A percentile compares a stretch with the other conserved stretches of the same genome.
phyloP scores from a whole-genome alignment of 2,113 vertebrate species.

The Dicerorhinus sumatrensis region DNA sequence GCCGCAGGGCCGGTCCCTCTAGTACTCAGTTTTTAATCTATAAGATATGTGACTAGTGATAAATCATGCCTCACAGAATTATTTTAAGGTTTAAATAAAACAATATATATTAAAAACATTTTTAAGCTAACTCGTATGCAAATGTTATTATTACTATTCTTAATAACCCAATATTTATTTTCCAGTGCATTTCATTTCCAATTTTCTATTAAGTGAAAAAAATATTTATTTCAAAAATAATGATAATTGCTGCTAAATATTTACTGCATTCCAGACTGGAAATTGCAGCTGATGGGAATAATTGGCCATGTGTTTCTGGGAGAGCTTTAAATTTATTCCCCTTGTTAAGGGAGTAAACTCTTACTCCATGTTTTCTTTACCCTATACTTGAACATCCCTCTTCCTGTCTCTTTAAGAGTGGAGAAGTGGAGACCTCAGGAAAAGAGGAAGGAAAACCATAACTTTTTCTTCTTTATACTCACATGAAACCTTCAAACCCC shows the following conservation, averaged over 20 bases:
- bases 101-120: background rate
- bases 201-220: constrained; percentile 15
- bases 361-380: background rate
- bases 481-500: background rate
- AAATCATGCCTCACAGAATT: background rate
- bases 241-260: background rate
- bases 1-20: background rate
- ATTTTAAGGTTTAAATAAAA: background rate
- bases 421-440: background rate
- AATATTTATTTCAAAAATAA: background rate
- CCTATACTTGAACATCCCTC: background rate
- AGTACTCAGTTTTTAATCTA: background rate
- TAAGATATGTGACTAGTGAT: background rate
- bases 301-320: background rate
- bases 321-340: background rate
- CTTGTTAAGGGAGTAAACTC: background rate
- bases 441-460: background rate
- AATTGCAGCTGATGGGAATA: background rate
- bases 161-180: constrained; percentile 8
- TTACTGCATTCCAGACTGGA: background rate
- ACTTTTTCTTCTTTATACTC: background rate
- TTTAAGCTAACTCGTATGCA: background rate
- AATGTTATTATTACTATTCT: background rate
- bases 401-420: background rate
- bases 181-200: background rate